These are phyloP conservation scores for Ptychochromis oligacanthus DNA, from an alignment of 2,113 vertebrate genomes.

Conservation along the genomic window DNA sequence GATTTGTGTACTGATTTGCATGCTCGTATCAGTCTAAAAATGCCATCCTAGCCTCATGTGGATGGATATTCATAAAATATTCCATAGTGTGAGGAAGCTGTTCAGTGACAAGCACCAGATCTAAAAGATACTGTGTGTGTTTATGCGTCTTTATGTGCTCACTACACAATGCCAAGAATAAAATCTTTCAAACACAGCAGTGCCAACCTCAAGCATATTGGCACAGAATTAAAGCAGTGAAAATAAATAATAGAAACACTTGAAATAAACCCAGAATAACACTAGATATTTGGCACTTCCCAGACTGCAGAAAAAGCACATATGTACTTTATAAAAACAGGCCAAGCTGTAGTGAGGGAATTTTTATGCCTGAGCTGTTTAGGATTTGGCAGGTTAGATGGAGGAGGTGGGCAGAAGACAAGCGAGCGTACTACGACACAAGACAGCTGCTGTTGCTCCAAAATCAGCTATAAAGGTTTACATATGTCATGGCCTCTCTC, in stretches of 20 bases:
- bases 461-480: neutral
- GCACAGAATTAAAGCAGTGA: neutral
- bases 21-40: neutral
- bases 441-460: neutral
- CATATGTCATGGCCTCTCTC: neutral
- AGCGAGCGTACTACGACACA: neutral
- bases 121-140: neutral
- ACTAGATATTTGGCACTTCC: neutral
- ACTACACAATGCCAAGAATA: neutral
- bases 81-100: neutral
- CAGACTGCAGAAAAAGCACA: neutral
- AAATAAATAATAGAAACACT: constrained; percentile 17
- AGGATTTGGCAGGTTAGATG: neutral
- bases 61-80: neutral
- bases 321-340: constrained; percentile 14
- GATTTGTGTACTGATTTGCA: neutral
- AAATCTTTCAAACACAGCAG: neutral
- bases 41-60: neutral
- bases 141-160: neutral
- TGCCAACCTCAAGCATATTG: constrained; percentile 7
- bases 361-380: neutral
- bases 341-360: neutral
- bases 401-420: neutral
- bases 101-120: neutral
- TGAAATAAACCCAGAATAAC: constrained; percentile 19